These are phyloP conservation scores for Calidris pugnax DNA, from an alignment of 2,113 vertebrate species.

Conservation along the genomic window DNA sequence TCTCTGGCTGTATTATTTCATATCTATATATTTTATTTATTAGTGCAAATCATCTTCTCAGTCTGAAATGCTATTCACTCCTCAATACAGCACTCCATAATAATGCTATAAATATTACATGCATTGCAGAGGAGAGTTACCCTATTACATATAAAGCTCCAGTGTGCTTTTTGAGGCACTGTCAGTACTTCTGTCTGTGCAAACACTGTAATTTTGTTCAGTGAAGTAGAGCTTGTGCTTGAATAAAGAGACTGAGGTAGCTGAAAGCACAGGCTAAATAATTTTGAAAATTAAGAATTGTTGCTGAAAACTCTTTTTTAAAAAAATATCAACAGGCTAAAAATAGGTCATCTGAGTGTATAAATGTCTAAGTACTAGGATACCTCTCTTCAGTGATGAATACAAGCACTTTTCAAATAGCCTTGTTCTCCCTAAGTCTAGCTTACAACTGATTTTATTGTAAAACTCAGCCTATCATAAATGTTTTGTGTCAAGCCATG, in stretches of 20 bases:
- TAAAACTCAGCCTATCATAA: neutral
- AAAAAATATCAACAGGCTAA: neutral
- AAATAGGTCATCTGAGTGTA: neutral
- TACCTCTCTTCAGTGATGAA: neutral
- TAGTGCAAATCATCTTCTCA: neutral
- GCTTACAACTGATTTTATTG: neutral
- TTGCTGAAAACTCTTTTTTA: neutral
- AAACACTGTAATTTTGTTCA: neutral
- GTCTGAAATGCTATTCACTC: neutral
- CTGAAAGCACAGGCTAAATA: neutral
- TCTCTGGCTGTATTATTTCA: neutral
- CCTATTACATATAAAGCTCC: neutral
- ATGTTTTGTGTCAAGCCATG: neutral
- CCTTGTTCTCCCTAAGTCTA: neutral
- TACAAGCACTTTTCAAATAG: neutral
- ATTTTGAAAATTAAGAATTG: neutral
- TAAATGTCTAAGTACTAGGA: neutral
- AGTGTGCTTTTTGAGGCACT: neutral
- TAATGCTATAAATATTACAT: neutral
- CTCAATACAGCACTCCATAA: neutral
- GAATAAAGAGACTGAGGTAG: neutral
- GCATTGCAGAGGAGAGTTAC: neutral
- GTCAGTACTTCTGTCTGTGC: neutral
- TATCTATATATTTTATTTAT: neutral
- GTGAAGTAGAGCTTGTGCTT: neutral